These are phyloP conservation scores for Centropristis striata DNA, from an alignment of 2,113 vertebrate genomes.

Conservation along the genomic window DNA sequence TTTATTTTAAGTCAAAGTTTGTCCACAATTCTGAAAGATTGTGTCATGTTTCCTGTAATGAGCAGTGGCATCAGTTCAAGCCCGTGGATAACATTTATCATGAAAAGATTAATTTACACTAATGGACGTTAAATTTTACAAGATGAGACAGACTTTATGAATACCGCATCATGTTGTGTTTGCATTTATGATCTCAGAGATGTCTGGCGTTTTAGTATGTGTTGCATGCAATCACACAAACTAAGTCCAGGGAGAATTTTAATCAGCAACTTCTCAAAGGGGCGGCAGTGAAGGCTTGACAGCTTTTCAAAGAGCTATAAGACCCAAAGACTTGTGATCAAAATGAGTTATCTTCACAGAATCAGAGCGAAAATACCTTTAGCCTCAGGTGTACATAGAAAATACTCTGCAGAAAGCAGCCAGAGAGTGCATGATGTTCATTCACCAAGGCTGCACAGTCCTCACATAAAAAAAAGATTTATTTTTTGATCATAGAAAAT, in stretches of 20 bases:
- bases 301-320: constrained; percentile 29
- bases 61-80: constrained; percentile 22
- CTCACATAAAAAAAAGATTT: background rate
- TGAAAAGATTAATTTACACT: constrained; percentile 12
- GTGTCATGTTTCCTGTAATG: constrained; percentile 24
- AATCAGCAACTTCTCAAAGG: constrained; percentile 35
- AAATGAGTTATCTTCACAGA: background rate
- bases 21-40: background rate
- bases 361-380: constrained; percentile 3
- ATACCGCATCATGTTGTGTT: constrained; percentile 38
- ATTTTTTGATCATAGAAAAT: background rate
- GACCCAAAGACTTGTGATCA: background rate
- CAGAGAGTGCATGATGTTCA: background rate
- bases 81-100: constrained; percentile 19
- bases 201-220: constrained; percentile 35
- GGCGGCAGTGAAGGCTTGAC: constrained; percentile 13
- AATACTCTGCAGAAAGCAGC: too few species aligned
- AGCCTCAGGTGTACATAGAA: background rate
- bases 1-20: background rate
- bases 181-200: constrained; percentile 39
- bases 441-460: background rate
- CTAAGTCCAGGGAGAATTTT: constrained; percentile 18
- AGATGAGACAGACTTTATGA: constrained; percentile 42
- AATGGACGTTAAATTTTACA: constrained; percentile 23
- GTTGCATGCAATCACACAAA: constrained; percentile 46